A percentile compares a stretch with the other conserved stretches of the same genome.
Conservation (phyloP, 2,113 vertebrate genomes). For the Zapus hudsonius region DNA sequence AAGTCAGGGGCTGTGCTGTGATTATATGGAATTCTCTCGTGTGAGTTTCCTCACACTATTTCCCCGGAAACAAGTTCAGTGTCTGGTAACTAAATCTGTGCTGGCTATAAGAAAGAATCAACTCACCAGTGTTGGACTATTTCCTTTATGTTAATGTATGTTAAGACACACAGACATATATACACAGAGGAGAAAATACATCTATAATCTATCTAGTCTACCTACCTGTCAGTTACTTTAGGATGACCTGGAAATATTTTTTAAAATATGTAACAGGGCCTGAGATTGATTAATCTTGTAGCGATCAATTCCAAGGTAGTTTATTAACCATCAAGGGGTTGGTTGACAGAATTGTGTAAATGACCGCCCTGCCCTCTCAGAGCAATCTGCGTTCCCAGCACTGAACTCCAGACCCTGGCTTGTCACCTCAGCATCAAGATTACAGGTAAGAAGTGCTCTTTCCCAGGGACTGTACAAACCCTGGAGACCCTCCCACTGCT, state of each 20-base stretch:
- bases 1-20: slow-evolving; percentile 21
- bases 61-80: neutral
- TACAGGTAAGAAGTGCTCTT: neutral
- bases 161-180: neutral
- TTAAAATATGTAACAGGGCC: slow-evolving; percentile 8
- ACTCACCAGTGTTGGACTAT: neutral
- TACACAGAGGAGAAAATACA: slow-evolving; percentile 15
- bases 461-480: neutral
- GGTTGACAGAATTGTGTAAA: slow-evolving; percentile 43
- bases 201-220: neutral
- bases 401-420: neutral
- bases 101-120: slow-evolving; percentile 27
- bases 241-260: slow-evolving; percentile 41
- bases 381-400: neutral
- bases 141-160: slow-evolving; percentile 40
- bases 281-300: slow-evolving; percentile 28
- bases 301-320: slow-evolving; percentile 18
- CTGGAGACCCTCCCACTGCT: slow-evolving; percentile 28
- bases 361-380: neutral
- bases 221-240: neutral
- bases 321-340: slow-evolving; percentile 21
- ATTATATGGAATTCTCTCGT: slow-evolving; percentile 36
- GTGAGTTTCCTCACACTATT: slow-evolving; percentile 25
- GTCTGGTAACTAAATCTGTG: neutral
- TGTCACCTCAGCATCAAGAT: accelerated